These are phyloP conservation scores for Meleagris gallopavo DNA, from an alignment of 2,113 vertebrate genomes.

Conservation along the genomic window DNA sequence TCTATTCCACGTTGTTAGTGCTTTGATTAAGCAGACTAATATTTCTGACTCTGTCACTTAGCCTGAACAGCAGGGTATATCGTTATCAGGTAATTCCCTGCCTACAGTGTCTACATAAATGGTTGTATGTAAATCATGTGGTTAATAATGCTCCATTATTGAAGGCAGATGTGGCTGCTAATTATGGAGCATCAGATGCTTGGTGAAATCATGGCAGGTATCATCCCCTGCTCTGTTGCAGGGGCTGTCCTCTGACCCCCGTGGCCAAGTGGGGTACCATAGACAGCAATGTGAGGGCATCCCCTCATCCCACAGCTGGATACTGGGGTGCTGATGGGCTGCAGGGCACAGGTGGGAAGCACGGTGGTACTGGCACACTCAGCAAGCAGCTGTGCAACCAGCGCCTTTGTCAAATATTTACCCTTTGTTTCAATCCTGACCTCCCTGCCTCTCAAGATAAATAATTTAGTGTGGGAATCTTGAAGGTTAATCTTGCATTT, in stretches of 20 bases:
- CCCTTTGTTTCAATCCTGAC: conserved; percentile 58
- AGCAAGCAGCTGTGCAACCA: not conserved
- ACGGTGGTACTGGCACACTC: not conserved
- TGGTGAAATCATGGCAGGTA: not conserved
- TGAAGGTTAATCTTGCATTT: conserved; percentile 74
- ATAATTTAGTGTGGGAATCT: conserved; percentile 65
- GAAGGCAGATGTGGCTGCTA: conserved; percentile 37
- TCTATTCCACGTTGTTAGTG: conserved; percentile 17
- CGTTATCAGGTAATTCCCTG: conserved; percentile 61
- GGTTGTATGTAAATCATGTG: conserved; percentile 20
- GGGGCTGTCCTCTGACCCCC: not conserved
- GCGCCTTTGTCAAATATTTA: conserved; percentile 48
- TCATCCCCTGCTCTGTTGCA: not conserved
- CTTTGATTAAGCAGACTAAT: conserved; percentile 62
- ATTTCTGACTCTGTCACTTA: conserved; percentile 58
- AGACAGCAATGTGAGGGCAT: accelerated
- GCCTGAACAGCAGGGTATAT: conserved; percentile 55
- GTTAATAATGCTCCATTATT: conserved; percentile 28
- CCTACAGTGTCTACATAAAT: conserved; percentile 23
- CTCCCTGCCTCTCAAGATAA: conserved; percentile 48
- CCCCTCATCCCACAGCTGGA: not conserved
- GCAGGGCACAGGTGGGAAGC: not conserved
- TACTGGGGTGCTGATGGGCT: accelerated
- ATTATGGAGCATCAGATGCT: not conserved
- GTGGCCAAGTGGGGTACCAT: not conserved